phyloP scores from a whole-genome alignment of 2,888 invertebrate species.

The Hemistola chrysoprasaria region DNA sequence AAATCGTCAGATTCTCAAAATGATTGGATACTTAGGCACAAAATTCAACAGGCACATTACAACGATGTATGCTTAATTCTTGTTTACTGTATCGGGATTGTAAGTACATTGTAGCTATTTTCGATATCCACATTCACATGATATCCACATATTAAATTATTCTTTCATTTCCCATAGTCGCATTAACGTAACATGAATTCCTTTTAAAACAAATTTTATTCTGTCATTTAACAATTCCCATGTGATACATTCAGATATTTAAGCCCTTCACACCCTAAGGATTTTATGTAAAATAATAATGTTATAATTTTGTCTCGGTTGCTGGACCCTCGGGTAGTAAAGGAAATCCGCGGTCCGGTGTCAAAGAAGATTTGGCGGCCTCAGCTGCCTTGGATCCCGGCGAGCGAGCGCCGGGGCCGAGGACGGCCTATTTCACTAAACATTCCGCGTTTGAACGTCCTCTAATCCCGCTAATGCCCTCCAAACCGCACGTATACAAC shows the following conservation, averaged over 20 bases:
- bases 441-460: slow-evolving; percentile 46
- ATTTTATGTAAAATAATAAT: slow-evolving; percentile 14
- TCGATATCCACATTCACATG: no score
- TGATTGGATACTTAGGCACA: no score
- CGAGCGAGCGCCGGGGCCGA: slow-evolving; percentile 33
- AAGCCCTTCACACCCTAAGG: slow-evolving; percentile 4
- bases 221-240: background rate
- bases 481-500: slow-evolving; percentile 50
- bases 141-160: no score
- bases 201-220: background rate
- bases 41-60: no score
- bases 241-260: slow-evolving; percentile 4
- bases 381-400: slow-evolving; percentile 45
- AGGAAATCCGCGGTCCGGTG: slow-evolving; percentile 33
- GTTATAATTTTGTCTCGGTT: slow-evolving; percentile 20
- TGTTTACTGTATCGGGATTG: no score
- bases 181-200: no score
- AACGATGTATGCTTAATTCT: no score
- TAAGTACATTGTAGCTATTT: no score
- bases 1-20: no score
- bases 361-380: slow-evolving; percentile 42
- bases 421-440: slow-evolving; percentile 46
- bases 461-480: slow-evolving; percentile 51
- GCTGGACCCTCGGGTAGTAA: slow-evolving; percentile 14
- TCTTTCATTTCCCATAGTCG: no score